phyloP scores from a whole-genome alignment of 2,797 vertebrate species.

The Hemitrygon akajei region DNA sequence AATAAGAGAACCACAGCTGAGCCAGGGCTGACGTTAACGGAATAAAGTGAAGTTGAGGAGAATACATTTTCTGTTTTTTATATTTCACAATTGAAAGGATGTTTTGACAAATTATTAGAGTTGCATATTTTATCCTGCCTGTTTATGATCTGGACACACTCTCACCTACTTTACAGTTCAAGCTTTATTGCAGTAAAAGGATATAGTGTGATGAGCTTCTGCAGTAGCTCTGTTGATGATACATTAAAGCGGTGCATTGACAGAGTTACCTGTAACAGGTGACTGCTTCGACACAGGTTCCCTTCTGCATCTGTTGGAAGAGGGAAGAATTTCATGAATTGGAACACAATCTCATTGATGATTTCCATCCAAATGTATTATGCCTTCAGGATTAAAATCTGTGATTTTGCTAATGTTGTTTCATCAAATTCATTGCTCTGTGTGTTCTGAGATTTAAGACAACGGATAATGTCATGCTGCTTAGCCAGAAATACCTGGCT shows the following conservation, averaged over 20 bases:
- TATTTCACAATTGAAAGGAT: neutral
- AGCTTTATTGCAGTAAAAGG: slow-evolving; percentile 56
- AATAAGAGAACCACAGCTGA: no score
- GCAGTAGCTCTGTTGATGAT: slow-evolving; percentile 80
- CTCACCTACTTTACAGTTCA: neutral
- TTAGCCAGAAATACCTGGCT: neutral
- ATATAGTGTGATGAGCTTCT: slow-evolving; percentile 80
- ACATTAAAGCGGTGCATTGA: slow-evolving; percentile 87
- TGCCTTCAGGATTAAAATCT: neutral
- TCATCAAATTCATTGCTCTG: neutral
- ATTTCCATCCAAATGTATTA: neutral
- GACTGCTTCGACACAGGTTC: slow-evolving; percentile 70
- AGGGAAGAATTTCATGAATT: slow-evolving; percentile 10
- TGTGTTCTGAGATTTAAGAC: neutral
- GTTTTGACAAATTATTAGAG: neutral
- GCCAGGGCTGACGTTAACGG: no score
- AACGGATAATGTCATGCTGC: neutral
- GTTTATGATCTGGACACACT: neutral
- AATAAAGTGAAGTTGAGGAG: neutral
- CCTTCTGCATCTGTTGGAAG: slow-evolving; percentile 72
- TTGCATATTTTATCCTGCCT: neutral
- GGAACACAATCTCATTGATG: neutral
- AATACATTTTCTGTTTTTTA: neutral
- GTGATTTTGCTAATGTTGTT: neutral
- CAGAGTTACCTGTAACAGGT: slow-evolving; percentile 80